Evolutionary conservation across 2,113 vertebrate genomes (phyloP), one percentile per base, ranked within the genome.

Genomic region (Hydropotes inermis): DNA sequence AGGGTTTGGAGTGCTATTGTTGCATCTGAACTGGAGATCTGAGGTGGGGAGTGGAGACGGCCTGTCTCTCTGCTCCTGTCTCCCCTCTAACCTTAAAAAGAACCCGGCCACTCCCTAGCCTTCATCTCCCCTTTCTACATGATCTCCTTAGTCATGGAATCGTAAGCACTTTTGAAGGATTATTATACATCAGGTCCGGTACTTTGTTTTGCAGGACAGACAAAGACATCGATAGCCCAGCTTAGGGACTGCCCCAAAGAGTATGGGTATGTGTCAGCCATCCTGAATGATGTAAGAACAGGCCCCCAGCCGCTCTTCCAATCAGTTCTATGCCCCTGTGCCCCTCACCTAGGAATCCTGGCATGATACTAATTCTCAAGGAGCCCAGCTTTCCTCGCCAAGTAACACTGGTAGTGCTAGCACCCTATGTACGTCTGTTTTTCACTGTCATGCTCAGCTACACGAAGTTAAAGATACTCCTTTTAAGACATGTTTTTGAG

Each of bases 21-120:
- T 97, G 54, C 28, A 70, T 95, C 64, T 91, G 54, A 95, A 84
- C 70, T 84, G 70, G 60, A 93, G 61, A 89, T 96, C 50, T 76
- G 50, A 58, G 28, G 81, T 33, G 85, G 50, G 27, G 21, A 10
- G 61, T 74, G 85, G 60, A 93, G 60, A 91, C 16, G 50, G 54
- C 89, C 55, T 92, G 78, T 61, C 55, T 90, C 58, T 97, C 55
- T 93, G 43, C 12, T 78, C 33, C 82, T 79, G 17, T 57, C 45
- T 94, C 25, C n/a, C 36, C 45, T 43, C 23, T 64, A 45, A 33
- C 81, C 57, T 67, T 89, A 86, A 96, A 97, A 81, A 93, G 21
- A 57, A n/a, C 54, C 30, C n/a, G 47, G 58, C 54, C 25, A n/a
- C 45, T 83, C n/a, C 27, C 39, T 36, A 86, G 23, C 58, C 54